Evolutionary conservation across 2,113 vertebrate species (phyloP).

Genomic region (Plecturocebus donacophilus): DNA sequence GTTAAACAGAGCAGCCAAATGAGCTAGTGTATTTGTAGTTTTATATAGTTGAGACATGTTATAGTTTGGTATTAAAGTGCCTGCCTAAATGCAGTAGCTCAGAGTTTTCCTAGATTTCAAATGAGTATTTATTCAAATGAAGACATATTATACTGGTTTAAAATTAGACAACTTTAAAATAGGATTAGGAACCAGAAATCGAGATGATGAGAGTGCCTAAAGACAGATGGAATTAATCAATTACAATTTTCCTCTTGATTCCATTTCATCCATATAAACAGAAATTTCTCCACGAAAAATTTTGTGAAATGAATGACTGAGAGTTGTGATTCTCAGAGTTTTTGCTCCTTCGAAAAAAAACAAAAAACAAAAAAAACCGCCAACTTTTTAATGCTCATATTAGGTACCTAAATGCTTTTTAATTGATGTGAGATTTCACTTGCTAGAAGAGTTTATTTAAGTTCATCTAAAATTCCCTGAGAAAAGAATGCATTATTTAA

Average conservation of each 20-base stretch:
- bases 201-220: neutral
- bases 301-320: neutral
- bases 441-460: conserved; percentile 19
- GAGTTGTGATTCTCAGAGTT: neutral
- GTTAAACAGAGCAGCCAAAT: neutral
- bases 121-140: conserved; percentile 55
- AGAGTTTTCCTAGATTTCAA: conserved; percentile 15
- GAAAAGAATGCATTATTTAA: neutral
- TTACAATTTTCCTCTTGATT: conserved; percentile 25
- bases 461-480: conserved; percentile 58
- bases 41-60: neutral
- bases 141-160: neutral
- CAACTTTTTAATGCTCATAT: neutral
- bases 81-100: neutral
- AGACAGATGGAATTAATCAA: conserved; percentile 10
- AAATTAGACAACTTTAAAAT: conserved; percentile 49
- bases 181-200: conserved; percentile 42
- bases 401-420: neutral
- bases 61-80: neutral
- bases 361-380: too few species aligned
- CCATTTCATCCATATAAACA: neutral
- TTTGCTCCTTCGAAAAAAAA: neutral
- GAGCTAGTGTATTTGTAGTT: neutral
- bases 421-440: conserved; percentile 15
- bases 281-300: neutral